Percentiles rank a stretch among this genome's conserved stretches.
phyloP scores from a whole-genome alignment of 2,113 vertebrate species.

The Callorhinus ursinus region DNA sequence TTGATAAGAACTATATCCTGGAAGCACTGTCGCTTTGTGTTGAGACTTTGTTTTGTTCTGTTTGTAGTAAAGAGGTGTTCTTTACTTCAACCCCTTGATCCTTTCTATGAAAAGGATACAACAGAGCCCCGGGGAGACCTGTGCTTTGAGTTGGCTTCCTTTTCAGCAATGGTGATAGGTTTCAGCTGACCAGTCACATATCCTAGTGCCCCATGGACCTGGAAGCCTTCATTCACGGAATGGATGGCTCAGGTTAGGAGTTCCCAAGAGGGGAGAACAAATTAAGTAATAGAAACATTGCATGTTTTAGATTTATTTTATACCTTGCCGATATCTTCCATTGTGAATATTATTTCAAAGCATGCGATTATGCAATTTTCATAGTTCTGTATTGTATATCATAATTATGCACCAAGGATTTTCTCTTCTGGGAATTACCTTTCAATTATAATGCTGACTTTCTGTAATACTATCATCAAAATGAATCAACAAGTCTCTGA shows the following conservation, averaged over 20 bases:
- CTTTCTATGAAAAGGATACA: not conserved
- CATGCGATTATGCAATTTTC: conserved; percentile 65
- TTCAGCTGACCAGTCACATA: not conserved
- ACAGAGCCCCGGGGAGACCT: not conserved
- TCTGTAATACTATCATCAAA: conserved; percentile 65
- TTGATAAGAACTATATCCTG: not conserved
- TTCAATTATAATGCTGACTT: conserved; percentile 66
- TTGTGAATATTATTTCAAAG: conserved; percentile 50
- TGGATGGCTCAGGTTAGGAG: not conserved
- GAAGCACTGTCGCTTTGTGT: not conserved
- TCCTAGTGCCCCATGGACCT: not conserved
- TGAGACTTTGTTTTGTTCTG: not conserved
- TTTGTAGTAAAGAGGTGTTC: not conserved
- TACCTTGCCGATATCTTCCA: conserved; percentile 33
- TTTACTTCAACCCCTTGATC: not conserved
- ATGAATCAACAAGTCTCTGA: conserved; percentile 61
- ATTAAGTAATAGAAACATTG: not conserved
- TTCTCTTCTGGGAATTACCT: conserved; percentile 36
- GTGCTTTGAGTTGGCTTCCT: not conserved
- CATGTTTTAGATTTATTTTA: conserved; percentile 21
- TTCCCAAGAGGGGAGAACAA: not conserved
- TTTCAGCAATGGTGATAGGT: not conserved
- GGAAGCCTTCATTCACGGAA: not conserved
- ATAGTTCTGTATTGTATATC: conserved; percentile 63
- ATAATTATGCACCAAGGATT: conserved; percentile 65